Base-by-base conservation (phyloP, 1,140 invertebrate species). In the Maniola jurtina region DNA sequence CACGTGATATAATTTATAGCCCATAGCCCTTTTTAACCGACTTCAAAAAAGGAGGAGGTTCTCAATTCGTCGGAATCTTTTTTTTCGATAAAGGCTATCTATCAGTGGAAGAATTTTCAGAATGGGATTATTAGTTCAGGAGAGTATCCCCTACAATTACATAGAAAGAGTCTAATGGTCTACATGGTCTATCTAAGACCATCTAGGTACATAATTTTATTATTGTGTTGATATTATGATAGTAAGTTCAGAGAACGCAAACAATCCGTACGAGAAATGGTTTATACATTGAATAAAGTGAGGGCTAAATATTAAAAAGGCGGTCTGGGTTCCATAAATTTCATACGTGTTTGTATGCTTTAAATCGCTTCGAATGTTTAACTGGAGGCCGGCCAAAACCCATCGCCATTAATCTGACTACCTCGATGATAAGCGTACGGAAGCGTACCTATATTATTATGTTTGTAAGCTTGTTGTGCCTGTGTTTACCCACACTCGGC, bases 341-440 rank as follows among this genome's bases (percentile, higher is more conserved):
- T 75, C 70, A 66, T 75, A 36, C 68, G 69, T 79, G 79, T 86
- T 83, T 82, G 72, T 83, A 58, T 76, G 73, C 58, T 80, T 78
- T 76, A 80, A 85, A 71, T 75, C 77, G 78, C 54, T 70, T 55
- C 81, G 83, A 88, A 84, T 83, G 84, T 81, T 84, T 84, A 79
- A 71, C 76, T 88, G 85, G 85, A 76, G 66, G 40, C n/a, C 40
- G 9, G 85, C 85, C 85, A 88, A 84, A 78, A 80, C 75, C 76
- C 75, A 64, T 52, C 56, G 68, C 73, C 72, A 76, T 81, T 79
- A 71, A 71, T 75, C 55, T 61, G 52, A 70, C 64, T 69, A 68
- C 63, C 38, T 56, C 65, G 65, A 61, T 61, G 65, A 58, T 67
- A 61, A 60, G 65, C 65, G 57, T 61, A 47, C 65, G 65, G 65